These are phyloP conservation scores for Eupristina koningsbergeri DNA, from an alignment of 1,140 invertebrate genomes.

Conservation along the genomic window DNA sequence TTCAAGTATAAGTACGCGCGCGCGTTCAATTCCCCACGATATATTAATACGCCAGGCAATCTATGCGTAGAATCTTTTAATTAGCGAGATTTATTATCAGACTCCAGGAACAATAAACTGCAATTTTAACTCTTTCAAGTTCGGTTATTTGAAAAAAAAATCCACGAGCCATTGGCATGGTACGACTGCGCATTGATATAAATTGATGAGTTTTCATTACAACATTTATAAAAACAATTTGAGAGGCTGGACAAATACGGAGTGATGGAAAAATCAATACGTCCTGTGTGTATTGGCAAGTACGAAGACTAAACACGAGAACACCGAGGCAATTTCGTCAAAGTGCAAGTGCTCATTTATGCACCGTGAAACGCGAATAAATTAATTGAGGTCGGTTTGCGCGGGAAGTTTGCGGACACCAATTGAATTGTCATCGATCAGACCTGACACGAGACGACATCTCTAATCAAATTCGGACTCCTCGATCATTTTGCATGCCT, in stretches of 20 bases:
- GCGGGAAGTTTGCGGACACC: not conserved
- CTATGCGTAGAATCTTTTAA: not conserved
- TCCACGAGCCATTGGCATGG: too few relatives aligned
- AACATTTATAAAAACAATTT: too few relatives aligned
- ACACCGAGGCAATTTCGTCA: not conserved
- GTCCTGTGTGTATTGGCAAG: too few relatives aligned
- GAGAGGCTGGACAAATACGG: too few relatives aligned
- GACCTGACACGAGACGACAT: not conserved
- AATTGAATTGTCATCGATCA: slow-evolving; percentile 23
- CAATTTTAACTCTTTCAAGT: not conserved
- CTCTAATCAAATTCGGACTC: slow-evolving; percentile 33
- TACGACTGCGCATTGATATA: too few relatives aligned
- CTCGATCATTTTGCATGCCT: not conserved
- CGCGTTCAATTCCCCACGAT: not conserved
- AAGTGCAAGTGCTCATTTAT: not conserved
- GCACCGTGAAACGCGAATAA: slow-evolving; percentile 12
- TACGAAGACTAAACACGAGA: not conserved
- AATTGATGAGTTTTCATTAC: not conserved
- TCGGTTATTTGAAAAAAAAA: too few relatives aligned
- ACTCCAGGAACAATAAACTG: not conserved
- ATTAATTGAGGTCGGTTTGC: slow-evolving; percentile 34
- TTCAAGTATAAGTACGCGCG: not conserved
- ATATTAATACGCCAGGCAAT: not conserved
- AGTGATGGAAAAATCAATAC: too few relatives aligned
- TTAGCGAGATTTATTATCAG: not conserved